Percentiles rank a stretch among this genome's conserved stretches.
These are phyloP conservation scores for Petrocephalus microphthalmus DNA, from an alignment of 2,113 vertebrate genomes.

Conservation along the genomic window DNA sequence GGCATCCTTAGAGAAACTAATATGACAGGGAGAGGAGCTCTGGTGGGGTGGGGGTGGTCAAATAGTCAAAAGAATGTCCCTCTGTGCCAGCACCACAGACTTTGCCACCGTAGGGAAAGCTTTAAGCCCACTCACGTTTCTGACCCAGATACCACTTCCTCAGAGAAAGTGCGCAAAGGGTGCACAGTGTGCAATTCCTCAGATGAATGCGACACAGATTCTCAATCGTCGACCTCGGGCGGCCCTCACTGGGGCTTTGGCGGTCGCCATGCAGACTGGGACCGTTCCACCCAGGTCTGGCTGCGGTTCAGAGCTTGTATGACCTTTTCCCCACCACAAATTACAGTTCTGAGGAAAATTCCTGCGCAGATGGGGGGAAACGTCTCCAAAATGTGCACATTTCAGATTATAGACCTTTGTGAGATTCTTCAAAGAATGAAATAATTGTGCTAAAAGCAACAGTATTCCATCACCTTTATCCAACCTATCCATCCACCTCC, in stretches of 20 bases:
- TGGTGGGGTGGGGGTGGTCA: neutral
- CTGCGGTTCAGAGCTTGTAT: neutral
- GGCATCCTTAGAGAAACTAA: neutral
- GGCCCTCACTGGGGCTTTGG: neutral
- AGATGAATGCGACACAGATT: neutral
- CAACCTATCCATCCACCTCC: neutral
- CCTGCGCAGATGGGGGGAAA: neutral
- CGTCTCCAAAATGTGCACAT: neutral
- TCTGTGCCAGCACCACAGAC: neutral
- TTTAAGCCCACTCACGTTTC: slow-evolving; percentile 1
- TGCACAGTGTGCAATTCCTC: neutral
- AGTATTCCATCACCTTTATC: neutral
- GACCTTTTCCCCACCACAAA: slow-evolving; percentile 16
- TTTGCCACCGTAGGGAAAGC: neutral
- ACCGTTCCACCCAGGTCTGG: neutral
- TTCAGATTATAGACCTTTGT: neutral
- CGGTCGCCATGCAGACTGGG: neutral
- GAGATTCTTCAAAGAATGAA: neutral
- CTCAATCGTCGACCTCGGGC: neutral
- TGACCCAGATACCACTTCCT: neutral
- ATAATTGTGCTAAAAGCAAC: neutral
- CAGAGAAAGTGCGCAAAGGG: neutral
- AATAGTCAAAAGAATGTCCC: neutral
- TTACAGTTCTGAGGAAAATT: slow-evolving; percentile 6
- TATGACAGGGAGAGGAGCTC: neutral